phyloP scores from a whole-genome alignment of 2,797 vertebrate species.

The Mareca penelope region DNA sequence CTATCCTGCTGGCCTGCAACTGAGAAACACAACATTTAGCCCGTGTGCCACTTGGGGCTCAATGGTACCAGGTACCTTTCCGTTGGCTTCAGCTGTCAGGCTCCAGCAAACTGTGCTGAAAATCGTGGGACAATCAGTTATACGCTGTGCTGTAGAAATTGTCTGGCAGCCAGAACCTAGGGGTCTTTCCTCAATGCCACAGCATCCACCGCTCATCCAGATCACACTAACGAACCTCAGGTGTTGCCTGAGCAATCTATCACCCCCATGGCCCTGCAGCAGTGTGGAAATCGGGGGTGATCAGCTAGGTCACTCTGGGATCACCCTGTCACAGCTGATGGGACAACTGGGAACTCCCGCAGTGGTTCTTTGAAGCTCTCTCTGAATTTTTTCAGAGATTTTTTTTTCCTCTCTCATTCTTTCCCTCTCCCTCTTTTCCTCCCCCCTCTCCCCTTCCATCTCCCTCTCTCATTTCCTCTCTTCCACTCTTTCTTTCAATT shows the following conservation, averaged over 20 bases:
- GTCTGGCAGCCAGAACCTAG: not conserved
- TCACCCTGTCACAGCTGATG: not conserved
- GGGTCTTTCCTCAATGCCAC: not conserved
- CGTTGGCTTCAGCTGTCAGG: not conserved
- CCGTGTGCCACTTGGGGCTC: fast-evolving
- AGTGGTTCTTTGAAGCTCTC: not conserved
- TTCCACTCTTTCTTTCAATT: no score
- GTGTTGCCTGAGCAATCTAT: not conserved
- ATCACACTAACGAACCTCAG: not conserved
- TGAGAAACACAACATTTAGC: not conserved
- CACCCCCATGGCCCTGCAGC: not conserved
- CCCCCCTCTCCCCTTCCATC: no score
- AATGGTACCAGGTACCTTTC: not conserved
- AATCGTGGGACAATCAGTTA: not conserved
- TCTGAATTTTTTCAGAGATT: not conserved
- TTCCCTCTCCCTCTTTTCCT: no score
- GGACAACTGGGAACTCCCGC: not conserved
- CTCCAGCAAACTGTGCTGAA: not conserved
- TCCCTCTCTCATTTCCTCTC: no score
- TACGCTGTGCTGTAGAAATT: fast-evolving
- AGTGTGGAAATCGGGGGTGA: not conserved
- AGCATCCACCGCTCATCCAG: not conserved
- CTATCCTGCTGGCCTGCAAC: not conserved
- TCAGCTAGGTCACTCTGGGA: not conserved
- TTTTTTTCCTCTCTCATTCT: not conserved